Evolutionary conservation across 2,797 vertebrate species (phyloP), one percentile per base, ranked within the genome.

Genomic region (Poeciliopsis gracilis): DNA sequence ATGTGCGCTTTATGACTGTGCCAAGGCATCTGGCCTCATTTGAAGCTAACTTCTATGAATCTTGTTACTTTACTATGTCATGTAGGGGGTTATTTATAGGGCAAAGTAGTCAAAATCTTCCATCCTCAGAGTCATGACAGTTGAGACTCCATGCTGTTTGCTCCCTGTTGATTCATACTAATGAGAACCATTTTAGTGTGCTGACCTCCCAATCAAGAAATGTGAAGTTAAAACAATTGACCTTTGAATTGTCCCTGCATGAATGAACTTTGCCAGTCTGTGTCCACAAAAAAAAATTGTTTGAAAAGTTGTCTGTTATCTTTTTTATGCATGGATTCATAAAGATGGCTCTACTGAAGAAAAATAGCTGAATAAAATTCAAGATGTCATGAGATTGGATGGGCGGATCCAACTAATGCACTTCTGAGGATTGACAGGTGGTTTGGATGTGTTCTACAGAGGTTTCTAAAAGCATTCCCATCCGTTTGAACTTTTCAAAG

Each of bases 371-470:
- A 83, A 20, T 69, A 84, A 80, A 85, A 90, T 77, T 79, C 25
- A 55, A 92, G 78, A 67, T 77, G 73, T 51, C 10, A 9, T 51
- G 49, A 16, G 7, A 51, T 16, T 20, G 9, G 63, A 18, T 10
- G 73, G 72, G 77, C 12, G 72, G 46, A 63, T 51, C 20, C 18
- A 36, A 75, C 46, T 72, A 30, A 20, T 55, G 53, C 71, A 55
- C 83, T 2, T 72, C 86, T 85, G 80, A 46, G 84, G 82, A 84
- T 85, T 90, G 88, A 91, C 79, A 82, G 80, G 86, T 73, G 85
- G 69, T 85, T 81, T 30, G 45, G 38, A 79, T 79, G 72, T 77
- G 79, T 87, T 83, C 87, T 85, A 25, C 23, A 67, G 36, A 67
- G 23, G 9, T 25, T n/a, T 43, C 6, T 41, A n/a, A 41, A 66